These are phyloP conservation scores for Tiliqua scincoides DNA, from an alignment of 2,113 vertebrate species.

Conservation along the genomic window DNA sequence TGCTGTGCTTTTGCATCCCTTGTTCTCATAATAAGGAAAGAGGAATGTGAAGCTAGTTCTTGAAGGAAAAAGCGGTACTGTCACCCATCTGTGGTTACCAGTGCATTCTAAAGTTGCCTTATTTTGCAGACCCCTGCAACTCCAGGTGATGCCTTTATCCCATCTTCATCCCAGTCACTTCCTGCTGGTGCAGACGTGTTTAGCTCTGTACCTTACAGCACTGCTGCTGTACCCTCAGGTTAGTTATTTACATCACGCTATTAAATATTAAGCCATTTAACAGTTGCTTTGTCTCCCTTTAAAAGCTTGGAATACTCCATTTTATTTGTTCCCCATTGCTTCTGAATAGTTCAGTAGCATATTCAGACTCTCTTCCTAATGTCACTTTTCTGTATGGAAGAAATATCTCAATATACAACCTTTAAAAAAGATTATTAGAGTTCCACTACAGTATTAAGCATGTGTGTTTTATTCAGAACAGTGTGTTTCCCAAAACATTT, in stretches of 20 bases:
- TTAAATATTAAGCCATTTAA: background rate
- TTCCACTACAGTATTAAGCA: background rate
- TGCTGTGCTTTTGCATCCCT: background rate
- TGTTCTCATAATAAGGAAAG: background rate
- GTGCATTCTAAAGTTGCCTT: conserved; percentile 46
- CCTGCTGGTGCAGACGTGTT: conserved; percentile 89
- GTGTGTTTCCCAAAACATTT: background rate
- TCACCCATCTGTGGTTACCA: background rate
- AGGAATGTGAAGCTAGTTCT: conserved; percentile 30
- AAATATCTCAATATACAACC: background rate
- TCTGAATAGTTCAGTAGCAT: background rate
- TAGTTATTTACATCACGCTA: conserved; percentile 39
- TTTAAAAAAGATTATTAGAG: background rate
- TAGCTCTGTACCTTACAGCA: conserved; percentile 88
- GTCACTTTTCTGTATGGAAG: background rate
- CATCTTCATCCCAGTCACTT: conserved; percentile 88
- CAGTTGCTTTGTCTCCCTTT: background rate
- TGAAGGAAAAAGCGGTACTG: conserved; percentile 12
- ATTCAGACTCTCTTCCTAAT: background rate
- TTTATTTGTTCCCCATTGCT: background rate
- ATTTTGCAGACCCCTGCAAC: conserved; percentile 91
- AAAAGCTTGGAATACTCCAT: background rate
- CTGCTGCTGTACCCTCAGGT: conserved; percentile 99
- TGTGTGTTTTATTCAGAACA: background rate
- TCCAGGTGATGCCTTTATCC: conserved; percentile 95